phyloP scores from a whole-genome alignment of 1,140 invertebrate species.

The Apis mellifera region Amel_HAv3.1 CM009932.2:10504501-10505000 shows the following conservation, averaged over 20 bases:
- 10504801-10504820: slow-evolving; percentile 73
- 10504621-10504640: slow-evolving; percentile 61
- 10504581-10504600: slow-evolving; percentile 48
- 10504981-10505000: slow-evolving; percentile 58
- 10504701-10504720: slow-evolving; percentile 72
- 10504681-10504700: slow-evolving; percentile 63
- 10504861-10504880: slow-evolving; percentile 37
- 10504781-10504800: slow-evolving; percentile 58
- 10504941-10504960: slow-evolving; percentile 69
- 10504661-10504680: slow-evolving; percentile 63
- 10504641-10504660: slow-evolving; percentile 72
- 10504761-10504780: slow-evolving; percentile 62
- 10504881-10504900: not conserved
- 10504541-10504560: slow-evolving; percentile 10
- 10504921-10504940: slow-evolving; percentile 68
- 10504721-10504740: slow-evolving; percentile 64
- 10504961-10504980: slow-evolving; percentile 66
- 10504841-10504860: slow-evolving; percentile 64
- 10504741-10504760: slow-evolving; percentile 57
- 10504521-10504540: not conserved
- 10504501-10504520: not conserved
- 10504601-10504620: slow-evolving; percentile 56
- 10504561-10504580: slow-evolving; percentile 47
- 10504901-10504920: not conserved
- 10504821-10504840: slow-evolving; percentile 76